phyloP scores from a whole-genome alignment of 2,113 vertebrate genomes.

The Onychorhynchus coronatus region DNA sequence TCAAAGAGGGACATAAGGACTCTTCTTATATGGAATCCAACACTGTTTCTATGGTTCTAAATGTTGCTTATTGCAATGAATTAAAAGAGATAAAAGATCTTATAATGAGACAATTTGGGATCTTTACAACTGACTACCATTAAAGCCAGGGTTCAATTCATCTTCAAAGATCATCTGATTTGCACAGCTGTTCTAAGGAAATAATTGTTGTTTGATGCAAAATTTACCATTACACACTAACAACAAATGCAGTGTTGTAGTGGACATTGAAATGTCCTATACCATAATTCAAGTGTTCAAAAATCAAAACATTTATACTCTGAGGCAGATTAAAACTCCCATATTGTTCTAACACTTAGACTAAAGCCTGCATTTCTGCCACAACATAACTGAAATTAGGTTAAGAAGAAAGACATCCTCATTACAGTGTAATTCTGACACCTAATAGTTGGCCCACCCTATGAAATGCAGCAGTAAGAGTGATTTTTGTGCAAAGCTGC shows the following conservation, averaged over 20 bases:
- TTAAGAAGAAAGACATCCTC: neutral
- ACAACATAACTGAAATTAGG: neutral
- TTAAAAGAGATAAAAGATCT: neutral
- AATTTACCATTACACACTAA: neutral
- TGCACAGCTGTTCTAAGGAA: neutral
- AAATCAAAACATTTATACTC: neutral
- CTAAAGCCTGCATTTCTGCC: neutral
- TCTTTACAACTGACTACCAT: neutral
- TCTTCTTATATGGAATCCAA: neutral
- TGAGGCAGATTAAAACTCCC: neutral
- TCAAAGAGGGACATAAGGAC: neutral
- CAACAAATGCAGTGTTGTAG: neutral
- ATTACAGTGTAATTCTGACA: neutral
- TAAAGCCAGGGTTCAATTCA: neutral
- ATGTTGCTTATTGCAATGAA: neutral
- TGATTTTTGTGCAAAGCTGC: neutral
- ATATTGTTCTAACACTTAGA: neutral
- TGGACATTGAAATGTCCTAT: neutral
- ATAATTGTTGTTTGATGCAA: neutral
- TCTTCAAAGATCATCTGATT: neutral
- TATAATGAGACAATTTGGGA: neutral
- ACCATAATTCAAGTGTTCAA: neutral
- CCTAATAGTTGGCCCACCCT: neutral
- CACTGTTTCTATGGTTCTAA: neutral
- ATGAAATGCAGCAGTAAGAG: neutral